Conservation (phyloP, 1,140 invertebrate species). For the Cydia amplana region DNA sequence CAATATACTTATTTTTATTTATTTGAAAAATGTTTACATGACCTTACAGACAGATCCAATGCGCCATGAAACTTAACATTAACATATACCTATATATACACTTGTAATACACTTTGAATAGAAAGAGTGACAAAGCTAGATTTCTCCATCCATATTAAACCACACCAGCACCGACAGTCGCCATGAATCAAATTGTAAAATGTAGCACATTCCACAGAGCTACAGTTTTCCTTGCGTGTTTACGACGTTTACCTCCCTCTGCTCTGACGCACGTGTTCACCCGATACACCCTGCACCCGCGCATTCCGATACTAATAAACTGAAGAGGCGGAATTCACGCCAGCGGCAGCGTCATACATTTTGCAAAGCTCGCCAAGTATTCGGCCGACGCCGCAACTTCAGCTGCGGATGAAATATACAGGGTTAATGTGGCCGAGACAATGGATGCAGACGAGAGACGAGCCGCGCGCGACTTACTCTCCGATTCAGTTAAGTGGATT, state of each 20-base stretch:
- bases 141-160: too few species aligned
- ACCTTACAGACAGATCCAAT: too few species aligned
- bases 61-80: too few species aligned
- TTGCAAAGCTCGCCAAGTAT: slow-evolving; percentile 14
- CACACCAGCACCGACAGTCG: too few species aligned
- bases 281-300: background rate
- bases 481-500: slow-evolving; percentile 6
- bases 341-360: slow-evolving; percentile 4
- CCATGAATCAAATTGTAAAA: too few species aligned
- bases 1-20: too few species aligned
- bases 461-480: background rate
- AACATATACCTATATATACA: too few species aligned
- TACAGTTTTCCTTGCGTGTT: background rate
- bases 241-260: background rate
- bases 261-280: background rate
- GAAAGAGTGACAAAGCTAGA: too few species aligned
- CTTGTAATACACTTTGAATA: too few species aligned
- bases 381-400: background rate
- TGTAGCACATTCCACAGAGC: too few species aligned
- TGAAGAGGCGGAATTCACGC: background rate
- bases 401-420: background rate
- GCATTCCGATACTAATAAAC: slow-evolving; percentile 9
- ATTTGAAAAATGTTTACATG: too few species aligned
- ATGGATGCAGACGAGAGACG: slow-evolving; percentile 25
- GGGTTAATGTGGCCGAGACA: slow-evolving; percentile 1